Conservation (phyloP, 2,888 invertebrate genomes). For the Platycheirus rosarum region DNA sequence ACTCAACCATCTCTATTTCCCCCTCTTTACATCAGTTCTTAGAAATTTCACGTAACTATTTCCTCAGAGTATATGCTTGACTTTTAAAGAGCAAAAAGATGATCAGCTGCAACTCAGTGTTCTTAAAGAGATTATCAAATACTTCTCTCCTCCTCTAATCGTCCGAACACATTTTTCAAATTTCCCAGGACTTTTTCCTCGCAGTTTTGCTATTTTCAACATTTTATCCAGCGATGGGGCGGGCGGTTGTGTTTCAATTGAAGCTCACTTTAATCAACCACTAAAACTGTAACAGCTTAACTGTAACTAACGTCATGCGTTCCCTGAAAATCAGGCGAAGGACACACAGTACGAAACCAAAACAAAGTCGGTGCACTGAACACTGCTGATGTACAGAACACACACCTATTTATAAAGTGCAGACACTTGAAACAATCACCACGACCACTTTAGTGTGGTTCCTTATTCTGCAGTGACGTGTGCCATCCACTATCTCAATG, state of each 20-base stretch:
- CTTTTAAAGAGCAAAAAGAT: too few relatives aligned
- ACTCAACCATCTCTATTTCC: too few relatives aligned
- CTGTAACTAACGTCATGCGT: slow-evolving; percentile 37
- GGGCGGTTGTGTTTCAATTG: slow-evolving; percentile 36
- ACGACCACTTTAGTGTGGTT: slow-evolving; percentile 62
- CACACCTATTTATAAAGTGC: slow-evolving; percentile 65
- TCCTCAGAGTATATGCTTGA: too few relatives aligned
- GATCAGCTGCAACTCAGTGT: too few relatives aligned
- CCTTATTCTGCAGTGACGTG: slow-evolving; percentile 61
- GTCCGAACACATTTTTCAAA: background rate
- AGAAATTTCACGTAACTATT: too few relatives aligned
- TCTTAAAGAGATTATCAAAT: too few relatives aligned
- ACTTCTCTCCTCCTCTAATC: too few relatives aligned
- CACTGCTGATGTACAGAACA: background rate
- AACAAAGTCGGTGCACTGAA: background rate
- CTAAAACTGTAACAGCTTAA: background rate
- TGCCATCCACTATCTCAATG: slow-evolving; percentile 28
- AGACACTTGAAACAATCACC: slow-evolving; percentile 73
- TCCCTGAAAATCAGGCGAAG: slow-evolving; percentile 29
- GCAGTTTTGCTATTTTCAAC: background rate
- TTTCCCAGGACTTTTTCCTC: slow-evolving; percentile 14
- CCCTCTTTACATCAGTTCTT: too few relatives aligned
- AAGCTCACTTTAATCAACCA: slow-evolving; percentile 38
- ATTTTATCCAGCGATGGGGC: slow-evolving; percentile 12
- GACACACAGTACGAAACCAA: slow-evolving; percentile 41